A percentile compares a stretch with the other conserved stretches of the same genome.
phyloP scores from a whole-genome alignment of 2,888 invertebrate species.

The Cybosia mesomella region DNA sequence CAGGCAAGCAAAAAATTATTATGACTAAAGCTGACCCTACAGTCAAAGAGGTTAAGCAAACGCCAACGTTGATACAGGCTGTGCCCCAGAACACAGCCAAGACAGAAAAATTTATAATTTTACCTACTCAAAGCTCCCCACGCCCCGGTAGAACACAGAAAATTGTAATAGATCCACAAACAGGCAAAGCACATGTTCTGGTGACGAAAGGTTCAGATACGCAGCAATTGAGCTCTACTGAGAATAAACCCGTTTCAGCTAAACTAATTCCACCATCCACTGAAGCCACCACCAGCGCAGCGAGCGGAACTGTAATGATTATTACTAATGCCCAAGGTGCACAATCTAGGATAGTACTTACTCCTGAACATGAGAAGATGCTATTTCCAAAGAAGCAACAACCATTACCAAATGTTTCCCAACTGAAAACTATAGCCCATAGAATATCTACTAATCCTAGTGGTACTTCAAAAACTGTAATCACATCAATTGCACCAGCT shows the following conservation, averaged over 20 bases:
- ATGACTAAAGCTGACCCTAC: conserved; percentile 76
- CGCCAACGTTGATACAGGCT: conserved; percentile 65
- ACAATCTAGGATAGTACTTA: conserved; percentile 87
- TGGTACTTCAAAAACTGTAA: conserved; percentile 62
- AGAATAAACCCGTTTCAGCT: conserved; percentile 76
- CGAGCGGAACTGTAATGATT: conserved; percentile 88
- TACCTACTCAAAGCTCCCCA: conserved; percentile 73
- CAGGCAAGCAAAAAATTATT: conserved; percentile 82
- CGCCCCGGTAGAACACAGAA: conserved; percentile 78
- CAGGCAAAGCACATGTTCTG: conserved; percentile 80
- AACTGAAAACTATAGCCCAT: conserved; percentile 75
- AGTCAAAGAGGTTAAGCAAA: conserved; percentile 73
- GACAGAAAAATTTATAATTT: conserved; percentile 79
- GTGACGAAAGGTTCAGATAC: conserved; percentile 70
- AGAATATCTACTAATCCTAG: conserved; percentile 66
- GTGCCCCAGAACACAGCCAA: conserved; percentile 65
- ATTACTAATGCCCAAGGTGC: conserved; percentile 88
- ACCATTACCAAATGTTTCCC: conserved; percentile 63
- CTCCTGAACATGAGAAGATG: conserved; percentile 88
- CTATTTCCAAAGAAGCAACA: conserved; percentile 85
- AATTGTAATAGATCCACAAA: conserved; percentile 82
- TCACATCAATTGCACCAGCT: conserved; percentile 51
- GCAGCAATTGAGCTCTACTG: conserved; percentile 54
- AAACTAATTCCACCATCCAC: conserved; percentile 73
- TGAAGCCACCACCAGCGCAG: conserved; percentile 65